Evolutionary conservation across 2,888 invertebrate genomes (phyloP), one percentile per base, ranked within the genome.

Genomic region (Acanthococcus lagerstroemiae): DNA sequence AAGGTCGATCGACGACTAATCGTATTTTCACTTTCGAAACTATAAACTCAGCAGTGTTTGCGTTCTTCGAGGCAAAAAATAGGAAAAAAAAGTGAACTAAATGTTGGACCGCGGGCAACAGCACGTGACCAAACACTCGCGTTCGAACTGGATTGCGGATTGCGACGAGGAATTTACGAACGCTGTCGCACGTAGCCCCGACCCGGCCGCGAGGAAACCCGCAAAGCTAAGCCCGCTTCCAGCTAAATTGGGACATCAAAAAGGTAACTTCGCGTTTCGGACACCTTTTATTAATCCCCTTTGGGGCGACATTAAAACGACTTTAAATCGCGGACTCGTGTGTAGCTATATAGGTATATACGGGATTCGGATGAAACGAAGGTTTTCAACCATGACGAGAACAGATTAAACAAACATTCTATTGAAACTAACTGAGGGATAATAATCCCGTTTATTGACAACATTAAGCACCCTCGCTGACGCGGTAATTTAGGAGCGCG

Each of bases 361-460:
- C 52, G 7, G 22, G 44, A 54, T 52, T 63, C 63, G 54, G 37
- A 63, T 54, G 54, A 37, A 63, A 63, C 54, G 30, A 63, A 63
- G 63, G 63, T 63, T 63, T 63, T 63, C 63, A 52, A 63, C 63
- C 63, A 63, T 63, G 63, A 63, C 63, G 63, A 63, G 54, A 63
- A 63, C 63, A 63, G 63, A 63, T 63, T 63, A 63, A 63, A 63
- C 63, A 63, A 63, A 63, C 63, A 63, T 63, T 52, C 63, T 63
- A 63, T 63, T 52, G 63, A 63, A 63, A 63, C 63, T 63, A 63
- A 63, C 63, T 54, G 63, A 63, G 63, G 63, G 63, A 63, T 63
- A 54, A 63, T 63, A 63, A 63, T 63, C 63, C 63, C 63, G 63
- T 63, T 63, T 63, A 63, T 63, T 63, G 63, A 63, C 63, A 63